phyloP scores from a whole-genome alignment of 2,888 invertebrate species.

The Smittia sp. region DNA sequence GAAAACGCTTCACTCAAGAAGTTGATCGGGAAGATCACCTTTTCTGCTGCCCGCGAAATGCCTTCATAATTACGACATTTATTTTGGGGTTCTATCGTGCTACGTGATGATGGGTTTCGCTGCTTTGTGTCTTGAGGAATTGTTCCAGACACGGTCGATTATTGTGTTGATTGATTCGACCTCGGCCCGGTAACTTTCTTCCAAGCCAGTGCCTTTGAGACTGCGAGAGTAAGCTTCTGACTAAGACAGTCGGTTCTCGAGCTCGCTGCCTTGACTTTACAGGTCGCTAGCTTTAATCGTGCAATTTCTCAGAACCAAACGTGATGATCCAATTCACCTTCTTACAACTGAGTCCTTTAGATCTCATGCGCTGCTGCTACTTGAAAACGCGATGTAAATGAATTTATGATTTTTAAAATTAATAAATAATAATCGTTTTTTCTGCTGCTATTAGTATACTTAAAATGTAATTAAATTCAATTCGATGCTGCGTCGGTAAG shows the following conservation, averaged over 20 bases:
- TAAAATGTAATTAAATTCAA: conserved; percentile 9
- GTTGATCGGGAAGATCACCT: not conserved
- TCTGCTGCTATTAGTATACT: conserved; percentile 12
- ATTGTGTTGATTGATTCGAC: not conserved
- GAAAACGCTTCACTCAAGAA: not conserved
- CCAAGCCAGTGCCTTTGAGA: no score
- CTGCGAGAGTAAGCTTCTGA: no score
- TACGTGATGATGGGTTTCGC: not conserved
- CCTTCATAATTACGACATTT: conserved; percentile 2
- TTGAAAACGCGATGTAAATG: not conserved
- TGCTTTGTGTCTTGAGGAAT: not conserved
- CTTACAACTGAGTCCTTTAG: not conserved
- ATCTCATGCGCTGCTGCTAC: not conserved
- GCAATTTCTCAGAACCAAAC: no score
- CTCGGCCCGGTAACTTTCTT: not conserved
- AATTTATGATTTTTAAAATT: conserved; percentile 8
- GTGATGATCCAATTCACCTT: not conserved
- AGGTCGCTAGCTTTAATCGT: no score
- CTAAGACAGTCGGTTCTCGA: no score
- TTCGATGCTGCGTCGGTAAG: not conserved
- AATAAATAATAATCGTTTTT: conserved; percentile 12
- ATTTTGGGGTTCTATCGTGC: not conserved
- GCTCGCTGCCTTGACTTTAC: no score
- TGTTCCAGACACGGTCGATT: not conserved
- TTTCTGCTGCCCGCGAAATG: conserved; percentile 8